Percentiles rank a stretch among this genome's conserved stretches.
Conservation (phyloP, 2,797 vertebrate genomes). For the Pachyuromys duprasi region DNA sequence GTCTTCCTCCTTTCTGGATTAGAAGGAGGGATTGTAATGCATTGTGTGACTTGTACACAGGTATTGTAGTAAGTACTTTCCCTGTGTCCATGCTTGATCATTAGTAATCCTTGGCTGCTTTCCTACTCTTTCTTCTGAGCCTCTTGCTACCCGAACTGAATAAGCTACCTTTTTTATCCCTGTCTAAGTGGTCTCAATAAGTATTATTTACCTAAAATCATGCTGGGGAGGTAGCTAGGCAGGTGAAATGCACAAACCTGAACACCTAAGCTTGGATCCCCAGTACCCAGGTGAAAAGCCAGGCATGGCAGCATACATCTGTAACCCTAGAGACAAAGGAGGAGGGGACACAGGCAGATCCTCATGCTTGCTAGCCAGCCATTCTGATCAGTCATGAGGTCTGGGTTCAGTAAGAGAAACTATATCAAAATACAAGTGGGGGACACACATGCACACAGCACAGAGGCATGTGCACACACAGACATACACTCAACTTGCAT, state of each 20-base stretch:
- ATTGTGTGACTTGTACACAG: background rate
- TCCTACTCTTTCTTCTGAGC: background rate
- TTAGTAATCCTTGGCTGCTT: background rate
- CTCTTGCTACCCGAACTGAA: rapidly evolving
- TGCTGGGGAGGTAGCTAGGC: background rate
- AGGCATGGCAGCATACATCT: background rate
- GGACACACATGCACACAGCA: background rate
- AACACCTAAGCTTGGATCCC: background rate
- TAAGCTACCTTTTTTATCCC: background rate
- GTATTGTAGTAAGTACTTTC: background rate
- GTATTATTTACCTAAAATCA: background rate
- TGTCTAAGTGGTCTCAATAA: background rate
- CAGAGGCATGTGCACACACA: background rate
- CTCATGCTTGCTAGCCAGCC: background rate
- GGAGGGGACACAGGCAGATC: background rate
- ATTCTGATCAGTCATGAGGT: background rate
- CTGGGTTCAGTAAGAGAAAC: background rate
- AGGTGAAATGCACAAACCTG: background rate
- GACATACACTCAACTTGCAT: background rate
- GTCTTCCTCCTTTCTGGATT: background rate
- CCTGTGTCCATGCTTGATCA: rapidly evolving
- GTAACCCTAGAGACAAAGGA: background rate
- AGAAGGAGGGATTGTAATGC: background rate
- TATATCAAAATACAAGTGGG: background rate
- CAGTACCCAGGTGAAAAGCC: too few relatives aligned